phyloP scores from a whole-genome alignment of 2,113 vertebrate genomes.

The Erpornis zantholeuca region DNA sequence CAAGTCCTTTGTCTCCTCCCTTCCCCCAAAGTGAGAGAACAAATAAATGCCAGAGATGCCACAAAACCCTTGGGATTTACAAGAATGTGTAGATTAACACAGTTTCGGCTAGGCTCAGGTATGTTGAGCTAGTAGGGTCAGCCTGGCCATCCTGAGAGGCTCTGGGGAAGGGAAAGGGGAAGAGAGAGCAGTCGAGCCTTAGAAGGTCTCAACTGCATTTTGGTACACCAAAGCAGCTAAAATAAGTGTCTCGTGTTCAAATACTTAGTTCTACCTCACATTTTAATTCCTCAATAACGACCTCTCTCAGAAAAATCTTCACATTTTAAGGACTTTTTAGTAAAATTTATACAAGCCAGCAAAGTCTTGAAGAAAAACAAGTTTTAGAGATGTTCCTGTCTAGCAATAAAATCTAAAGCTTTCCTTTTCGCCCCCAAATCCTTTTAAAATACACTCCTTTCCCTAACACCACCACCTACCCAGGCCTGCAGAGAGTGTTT shows the following conservation, averaged over 20 bases:
- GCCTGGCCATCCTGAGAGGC: neutral
- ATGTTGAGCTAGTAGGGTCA: neutral
- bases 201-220: neutral
- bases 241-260: neutral
- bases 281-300: neutral
- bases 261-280: neutral
- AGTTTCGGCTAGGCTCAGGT: slow-evolving; percentile 13
- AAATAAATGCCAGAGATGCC: slow-evolving; percentile 67
- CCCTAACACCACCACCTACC: neutral
- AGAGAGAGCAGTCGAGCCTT: fast-evolving
- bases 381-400: neutral
- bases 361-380: neutral
- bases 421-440: neutral
- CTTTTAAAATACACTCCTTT: neutral
- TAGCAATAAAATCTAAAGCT: neutral
- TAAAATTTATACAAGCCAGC: neutral
- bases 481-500: neutral
- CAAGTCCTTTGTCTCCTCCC: slow-evolving; percentile 57
- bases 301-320: neutral
- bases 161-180: neutral
- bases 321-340: neutral
- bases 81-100: slow-evolving; percentile 47
- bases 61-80: slow-evolving; percentile 48
- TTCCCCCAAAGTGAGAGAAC: slow-evolving; percentile 60
- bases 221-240: neutral